Percentiles rank a stretch among this genome's conserved stretches.
Conservation (phyloP, 2,113 vertebrate genomes). For the Cinclus mexicanus region DNA sequence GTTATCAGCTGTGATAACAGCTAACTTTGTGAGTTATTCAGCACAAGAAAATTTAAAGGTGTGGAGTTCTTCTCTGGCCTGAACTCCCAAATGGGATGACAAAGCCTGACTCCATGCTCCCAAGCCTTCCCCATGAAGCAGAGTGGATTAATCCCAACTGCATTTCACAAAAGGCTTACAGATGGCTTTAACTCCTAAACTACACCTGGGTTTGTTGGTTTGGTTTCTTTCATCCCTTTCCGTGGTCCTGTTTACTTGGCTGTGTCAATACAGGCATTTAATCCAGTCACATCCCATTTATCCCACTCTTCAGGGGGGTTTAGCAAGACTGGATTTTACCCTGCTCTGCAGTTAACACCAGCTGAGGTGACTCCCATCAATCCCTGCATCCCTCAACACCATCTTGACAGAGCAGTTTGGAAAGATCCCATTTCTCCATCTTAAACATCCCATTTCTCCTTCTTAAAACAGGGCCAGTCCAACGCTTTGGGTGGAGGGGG, state of each 20-base stretch:
- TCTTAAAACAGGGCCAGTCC: not conserved
- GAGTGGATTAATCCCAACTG: not conserved
- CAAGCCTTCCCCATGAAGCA: not conserved
- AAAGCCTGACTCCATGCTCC: not conserved
- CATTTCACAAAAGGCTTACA: not conserved
- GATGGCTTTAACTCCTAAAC: not conserved
- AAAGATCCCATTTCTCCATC: not conserved
- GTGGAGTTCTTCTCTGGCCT: not conserved
- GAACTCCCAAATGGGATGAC: not conserved
- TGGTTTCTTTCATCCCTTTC: fast-evolving
- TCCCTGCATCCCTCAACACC: not conserved
- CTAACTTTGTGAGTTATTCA: fast-evolving
- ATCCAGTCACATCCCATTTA: not conserved
- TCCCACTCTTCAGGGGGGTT: not conserved
- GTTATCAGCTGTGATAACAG: not conserved
- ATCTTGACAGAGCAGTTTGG: not conserved
- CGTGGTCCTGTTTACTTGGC: not conserved
- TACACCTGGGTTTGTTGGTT: not conserved
- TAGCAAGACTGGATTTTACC: not conserved
- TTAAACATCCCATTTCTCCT: not conserved
- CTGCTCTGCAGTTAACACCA: not conserved
- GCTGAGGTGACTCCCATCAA: not conserved
- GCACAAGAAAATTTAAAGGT: not conserved
- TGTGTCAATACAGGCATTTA: not conserved
- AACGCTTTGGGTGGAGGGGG: not conserved